Percentiles rank a stretch among this genome's conserved stretches.
These are phyloP conservation scores for Drosophila glabriapex DNA, from an alignment of 2,888 invertebrate species.

Conservation along the genomic window DNA sequence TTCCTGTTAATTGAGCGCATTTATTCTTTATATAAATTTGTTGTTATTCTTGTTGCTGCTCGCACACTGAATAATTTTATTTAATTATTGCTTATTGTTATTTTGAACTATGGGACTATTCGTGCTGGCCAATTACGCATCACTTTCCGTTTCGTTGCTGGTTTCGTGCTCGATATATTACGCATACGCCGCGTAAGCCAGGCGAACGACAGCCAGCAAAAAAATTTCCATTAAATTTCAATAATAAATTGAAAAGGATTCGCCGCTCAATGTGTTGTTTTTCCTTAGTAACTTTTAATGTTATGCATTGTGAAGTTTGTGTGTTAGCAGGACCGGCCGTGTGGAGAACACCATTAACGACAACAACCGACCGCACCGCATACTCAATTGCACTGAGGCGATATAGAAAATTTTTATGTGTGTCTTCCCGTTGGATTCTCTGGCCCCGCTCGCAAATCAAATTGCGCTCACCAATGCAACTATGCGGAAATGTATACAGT, in stretches of 20 bases:
- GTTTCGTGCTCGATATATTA: slow-evolving; percentile 58
- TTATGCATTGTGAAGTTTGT: slow-evolving; percentile 15
- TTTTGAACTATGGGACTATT: slow-evolving; percentile 36
- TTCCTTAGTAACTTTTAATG: slow-evolving; percentile 1
- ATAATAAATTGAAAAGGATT: slow-evolving; percentile 12
- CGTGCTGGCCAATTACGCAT: slow-evolving; percentile 71
- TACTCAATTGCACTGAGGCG: slow-evolving; percentile 77
- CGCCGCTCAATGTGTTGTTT: not conserved
- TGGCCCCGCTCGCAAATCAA: slow-evolving; percentile 35
- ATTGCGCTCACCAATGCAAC: slow-evolving; percentile 42
- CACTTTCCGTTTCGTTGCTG: slow-evolving; percentile 74
- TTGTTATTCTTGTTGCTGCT: slow-evolving; percentile 15
- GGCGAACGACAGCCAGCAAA: slow-evolving; percentile 10
- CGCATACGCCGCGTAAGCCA: slow-evolving; percentile 71
- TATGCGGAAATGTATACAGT: slow-evolving; percentile 55
- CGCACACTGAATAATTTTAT: slow-evolving; percentile 30
- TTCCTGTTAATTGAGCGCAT: slow-evolving; percentile 53
- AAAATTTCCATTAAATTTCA: slow-evolving; percentile 22
- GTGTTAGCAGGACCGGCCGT: slow-evolving; percentile 33
- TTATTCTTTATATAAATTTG: slow-evolving; percentile 10
- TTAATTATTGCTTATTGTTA: slow-evolving; percentile 37
- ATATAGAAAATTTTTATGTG: slow-evolving; percentile 33
- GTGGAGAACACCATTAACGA: slow-evolving; percentile 41
- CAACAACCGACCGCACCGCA: slow-evolving; percentile 69
- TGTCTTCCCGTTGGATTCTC: slow-evolving; percentile 59